Conservation (phyloP, 2,113 vertebrate genomes). For the Ceratotherium simum region DNA sequence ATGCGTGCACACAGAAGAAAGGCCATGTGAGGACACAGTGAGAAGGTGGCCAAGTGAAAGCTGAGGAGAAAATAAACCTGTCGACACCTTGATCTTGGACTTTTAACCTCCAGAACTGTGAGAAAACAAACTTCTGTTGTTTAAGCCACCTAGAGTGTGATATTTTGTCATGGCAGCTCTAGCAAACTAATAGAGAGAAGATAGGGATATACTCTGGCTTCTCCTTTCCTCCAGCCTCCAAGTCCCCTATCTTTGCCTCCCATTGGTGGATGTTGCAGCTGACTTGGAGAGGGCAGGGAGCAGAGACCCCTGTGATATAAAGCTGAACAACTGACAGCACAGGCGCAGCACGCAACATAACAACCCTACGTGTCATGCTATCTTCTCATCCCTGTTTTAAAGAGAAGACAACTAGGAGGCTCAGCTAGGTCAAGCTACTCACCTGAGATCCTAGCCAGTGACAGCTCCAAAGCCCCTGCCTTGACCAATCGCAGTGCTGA, state of each 20-base stretch:
- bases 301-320: background rate
- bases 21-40: background rate
- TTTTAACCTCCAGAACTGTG: background rate
- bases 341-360: fast-evolving
- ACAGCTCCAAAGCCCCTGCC: background rate
- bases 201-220: background rate
- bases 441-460: background rate
- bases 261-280: background rate
- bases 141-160: background rate
- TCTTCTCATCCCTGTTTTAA: background rate
- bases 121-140: background rate
- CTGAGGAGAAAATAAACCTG: background rate
- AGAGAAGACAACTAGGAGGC: background rate
- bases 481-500: background rate
- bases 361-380: background rate
- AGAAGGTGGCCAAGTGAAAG: background rate
- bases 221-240: background rate
- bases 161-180: background rate
- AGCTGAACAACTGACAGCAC: background rate
- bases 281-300: background rate
- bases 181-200: background rate
- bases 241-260: fast-evolving
- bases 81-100: background rate
- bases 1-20: background rate
- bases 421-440: background rate